Conservation (phyloP, 2,797 vertebrate species). For the Diplodus sargus region DNA sequence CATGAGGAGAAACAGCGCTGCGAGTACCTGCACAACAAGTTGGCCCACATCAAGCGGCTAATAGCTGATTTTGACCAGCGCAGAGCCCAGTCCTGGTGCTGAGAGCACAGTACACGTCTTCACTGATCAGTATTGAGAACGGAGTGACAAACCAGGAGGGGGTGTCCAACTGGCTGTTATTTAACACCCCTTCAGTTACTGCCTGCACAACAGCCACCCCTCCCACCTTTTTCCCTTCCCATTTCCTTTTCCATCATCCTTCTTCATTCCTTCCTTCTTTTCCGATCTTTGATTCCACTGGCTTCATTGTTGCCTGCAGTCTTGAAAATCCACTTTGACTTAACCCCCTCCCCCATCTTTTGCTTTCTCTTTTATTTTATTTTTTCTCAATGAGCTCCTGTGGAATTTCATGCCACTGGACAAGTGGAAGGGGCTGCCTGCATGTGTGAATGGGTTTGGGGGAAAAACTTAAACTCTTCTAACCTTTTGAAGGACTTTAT, state of each 20-base stretch:
- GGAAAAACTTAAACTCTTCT: slow-evolving; percentile 60
- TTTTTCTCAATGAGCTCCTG: slow-evolving; percentile 53
- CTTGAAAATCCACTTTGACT: slow-evolving; percentile 57
- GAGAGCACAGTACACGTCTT: slow-evolving; percentile 63
- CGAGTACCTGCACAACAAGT: slow-evolving; percentile 93
- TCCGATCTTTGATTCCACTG: slow-evolving; percentile 76
- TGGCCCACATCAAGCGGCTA: slow-evolving; percentile 93
- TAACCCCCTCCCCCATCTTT: slow-evolving; percentile 33
- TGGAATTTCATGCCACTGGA: slow-evolving; percentile 68
- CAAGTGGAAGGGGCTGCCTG: slow-evolving; percentile 67
- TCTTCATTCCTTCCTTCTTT: slow-evolving; percentile 71
- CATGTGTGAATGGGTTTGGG: slow-evolving; percentile 67
- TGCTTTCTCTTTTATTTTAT: slow-evolving; percentile 41
- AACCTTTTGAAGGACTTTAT: slow-evolving; percentile 75
- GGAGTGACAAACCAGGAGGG: slow-evolving; percentile 61
- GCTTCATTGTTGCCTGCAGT: slow-evolving; percentile 64
- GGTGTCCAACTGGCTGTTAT: slow-evolving; percentile 69
- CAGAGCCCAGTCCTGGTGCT: slow-evolving; percentile 85
- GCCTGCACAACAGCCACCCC: slow-evolving; percentile 57
- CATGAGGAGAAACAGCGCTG: slow-evolving; percentile 91
- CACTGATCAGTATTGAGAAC: slow-evolving; percentile 75
- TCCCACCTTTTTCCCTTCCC: slow-evolving; percentile 24
- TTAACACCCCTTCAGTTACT: slow-evolving; percentile 67
- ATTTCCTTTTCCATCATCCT: slow-evolving; percentile 36
- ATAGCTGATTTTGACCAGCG: slow-evolving; percentile 92